A percentile compares a stretch with the other conserved stretches of the same genome.
Evolutionary conservation across 2,888 invertebrate species (phyloP).

Genomic region (Pemphredon lugubris): DNA sequence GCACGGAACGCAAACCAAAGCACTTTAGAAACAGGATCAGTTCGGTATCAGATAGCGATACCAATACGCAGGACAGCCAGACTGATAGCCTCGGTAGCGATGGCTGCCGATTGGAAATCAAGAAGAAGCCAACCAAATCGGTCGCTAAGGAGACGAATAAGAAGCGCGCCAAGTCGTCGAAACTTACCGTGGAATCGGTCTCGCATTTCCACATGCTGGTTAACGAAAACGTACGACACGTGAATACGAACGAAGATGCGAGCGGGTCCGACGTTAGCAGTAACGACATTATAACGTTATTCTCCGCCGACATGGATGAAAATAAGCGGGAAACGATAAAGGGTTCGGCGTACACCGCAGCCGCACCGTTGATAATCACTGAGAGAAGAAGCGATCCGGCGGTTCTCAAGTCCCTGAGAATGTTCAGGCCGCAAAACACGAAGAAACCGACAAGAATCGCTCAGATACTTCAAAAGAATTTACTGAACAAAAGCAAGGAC

Average conservation of each 20-base stretch:
- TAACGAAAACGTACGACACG: conserved; percentile 73
- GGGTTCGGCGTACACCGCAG: conserved; percentile 75
- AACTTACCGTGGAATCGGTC: conserved; percentile 79
- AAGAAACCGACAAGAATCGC: conserved; percentile 71
- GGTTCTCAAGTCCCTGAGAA: conserved; percentile 82
- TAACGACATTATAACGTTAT: conserved; percentile 78
- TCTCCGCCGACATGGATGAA: conserved; percentile 79
- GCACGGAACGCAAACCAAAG: conserved; percentile 72
- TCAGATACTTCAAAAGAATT: conserved; percentile 71
- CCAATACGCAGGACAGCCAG: conserved; percentile 82
- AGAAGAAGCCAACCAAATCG: conserved; percentile 64
- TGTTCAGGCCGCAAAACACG: conserved; percentile 81
- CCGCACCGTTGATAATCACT: conserved; percentile 76
- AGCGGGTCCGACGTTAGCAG: conserved; percentile 76
- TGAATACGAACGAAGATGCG: conserved; percentile 67
- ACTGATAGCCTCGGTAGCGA: conserved; percentile 82
- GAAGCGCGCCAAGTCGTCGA: conserved; percentile 79
- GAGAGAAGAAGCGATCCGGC: conserved; percentile 82
- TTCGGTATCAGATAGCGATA: conserved; percentile 80
- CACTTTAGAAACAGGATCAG: conserved; percentile 69
- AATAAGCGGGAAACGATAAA: conserved; percentile 79
- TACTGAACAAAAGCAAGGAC: conserved; percentile 67
- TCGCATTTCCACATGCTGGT: conserved; percentile 78
- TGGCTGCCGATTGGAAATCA: conserved; percentile 74
- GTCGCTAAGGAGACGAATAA: conserved; percentile 56